Evolutionary conservation across 2,888 invertebrate genomes (phyloP), one percentile per base, ranked within the genome.

Genomic region (Anorthoa munda): DNA sequence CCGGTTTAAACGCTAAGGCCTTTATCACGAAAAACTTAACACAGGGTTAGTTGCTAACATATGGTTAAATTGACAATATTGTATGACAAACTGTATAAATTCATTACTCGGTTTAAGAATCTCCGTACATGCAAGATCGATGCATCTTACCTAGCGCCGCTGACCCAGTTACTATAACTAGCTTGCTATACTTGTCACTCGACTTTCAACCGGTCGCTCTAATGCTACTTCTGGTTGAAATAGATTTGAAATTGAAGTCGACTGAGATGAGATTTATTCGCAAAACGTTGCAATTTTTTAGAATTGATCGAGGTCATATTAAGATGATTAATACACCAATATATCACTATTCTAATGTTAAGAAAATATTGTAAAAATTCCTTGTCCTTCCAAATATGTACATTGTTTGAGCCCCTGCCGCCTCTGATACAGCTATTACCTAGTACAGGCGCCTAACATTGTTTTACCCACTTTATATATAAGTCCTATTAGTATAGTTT

Each of bases 131-230:
- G 23, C 51, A 31, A 86, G 86, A 90, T 91, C 91, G 89, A 90
- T 91, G 86, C 87, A 84, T 90, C 89, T 90, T 89, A 87, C 84
- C 86, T 85, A 82, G 84, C 75, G 75, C 82, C 82, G 70, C 73
- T 91, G 91, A 91, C 91, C 92, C 82, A 91, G 84, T 81, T 87
- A 72, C 67, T 65, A 45, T 50, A 56, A 56, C 77, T 53, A 70
- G 53, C 69, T 66, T n/a, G 63, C 76, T 79, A 76, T 71, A 84
- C 79, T 79, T 76, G 81, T 70, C 80, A 72, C 65, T 66, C 74
- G 68, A 65, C 79, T 75, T 78, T 51, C 73, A 72, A 66, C 76
- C 66, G 75, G 63, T 64, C 72, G 66, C 64, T 39, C 67, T 81
- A 82, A 79, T 79, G 77, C 72, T 65, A 50, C 79, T 79, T 68